Percentiles rank a stretch among this genome's conserved stretches.
Evolutionary conservation across 2,888 invertebrate genomes (phyloP).

Genomic region (Endotricha flammealis): DNA sequence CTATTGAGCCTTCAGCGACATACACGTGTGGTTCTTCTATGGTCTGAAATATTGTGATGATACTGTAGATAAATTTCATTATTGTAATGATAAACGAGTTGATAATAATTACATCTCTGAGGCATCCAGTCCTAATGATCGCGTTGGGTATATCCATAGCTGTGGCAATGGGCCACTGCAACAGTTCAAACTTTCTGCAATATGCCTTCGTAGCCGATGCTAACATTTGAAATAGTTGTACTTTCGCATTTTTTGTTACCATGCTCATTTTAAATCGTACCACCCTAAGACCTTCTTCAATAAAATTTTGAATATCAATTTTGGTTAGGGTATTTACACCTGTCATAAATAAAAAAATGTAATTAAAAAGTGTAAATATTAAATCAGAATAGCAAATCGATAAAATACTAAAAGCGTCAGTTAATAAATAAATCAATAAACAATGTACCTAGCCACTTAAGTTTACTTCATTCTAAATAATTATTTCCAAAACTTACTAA

Average conservation of each 20-base stretch:
- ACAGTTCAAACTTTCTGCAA: slow-evolving; percentile 36
- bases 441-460: no score
- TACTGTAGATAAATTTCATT: not conserved
- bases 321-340: slow-evolving; percentile 27
- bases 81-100: not conserved
- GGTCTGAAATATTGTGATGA: slow-evolving; percentile 12
- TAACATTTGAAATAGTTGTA: slow-evolving; percentile 22
- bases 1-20: slow-evolving; percentile 21
- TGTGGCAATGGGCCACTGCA: slow-evolving; percentile 40
- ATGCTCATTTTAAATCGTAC: slow-evolving; percentile 34
- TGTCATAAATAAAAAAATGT: slow-evolving; percentile 13
- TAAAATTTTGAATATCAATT: slow-evolving; percentile 32
- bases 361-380: no score
- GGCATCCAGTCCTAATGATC: slow-evolving; percentile 37
- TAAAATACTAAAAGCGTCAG: no score
- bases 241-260: slow-evolving; percentile 26
- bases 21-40: slow-evolving; percentile 9
- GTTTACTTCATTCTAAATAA: no score
- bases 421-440: no score
- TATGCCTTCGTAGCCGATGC: slow-evolving; percentile 27
- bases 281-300: slow-evolving; percentile 35
- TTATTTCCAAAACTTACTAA: slow-evolving; percentile 24
- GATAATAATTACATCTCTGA: slow-evolving; percentile 22
- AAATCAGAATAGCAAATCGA: no score
- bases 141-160: slow-evolving; percentile 44